Evolutionary conservation across 2,113 vertebrate species (phyloP).

Genomic region (Melierax canorus): DNA sequence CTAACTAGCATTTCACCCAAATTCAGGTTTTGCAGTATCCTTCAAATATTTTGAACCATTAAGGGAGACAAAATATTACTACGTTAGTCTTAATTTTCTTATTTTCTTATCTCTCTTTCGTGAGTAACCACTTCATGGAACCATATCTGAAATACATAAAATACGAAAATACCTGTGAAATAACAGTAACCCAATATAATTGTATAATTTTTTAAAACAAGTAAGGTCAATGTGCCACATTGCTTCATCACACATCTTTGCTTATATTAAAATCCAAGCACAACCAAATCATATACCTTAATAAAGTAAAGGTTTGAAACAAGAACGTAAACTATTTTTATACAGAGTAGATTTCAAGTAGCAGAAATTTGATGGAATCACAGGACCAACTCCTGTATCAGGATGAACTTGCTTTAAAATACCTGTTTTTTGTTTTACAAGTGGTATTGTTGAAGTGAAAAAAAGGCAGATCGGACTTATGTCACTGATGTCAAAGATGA

Average conservation of each 20-base stretch:
- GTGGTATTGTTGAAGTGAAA: not conserved
- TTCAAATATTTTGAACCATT: not conserved
- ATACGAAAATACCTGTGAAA: not conserved
- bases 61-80: not conserved
- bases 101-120: not conserved
- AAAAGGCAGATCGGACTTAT: not conserved
- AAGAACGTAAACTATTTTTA: not conserved
- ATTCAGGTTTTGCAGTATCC: not conserved
- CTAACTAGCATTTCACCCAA: not conserved
- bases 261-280: not conserved
- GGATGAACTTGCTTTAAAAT: not conserved
- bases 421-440: not conserved
- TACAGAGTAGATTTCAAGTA: not conserved
- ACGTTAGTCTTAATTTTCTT: not conserved
- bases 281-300: not conserved
- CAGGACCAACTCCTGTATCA: fast-evolving
- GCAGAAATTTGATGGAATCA: not conserved
- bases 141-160: not conserved
- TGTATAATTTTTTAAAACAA: not conserved
- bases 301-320: not conserved
- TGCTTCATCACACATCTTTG: not conserved
- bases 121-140: not conserved
- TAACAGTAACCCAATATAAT: not conserved
- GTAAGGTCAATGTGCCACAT: not conserved
- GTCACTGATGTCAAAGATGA: not conserved